Evolutionary conservation across 2,797 vertebrate species (phyloP), one percentile per base, ranked within the genome.

Genomic region (Molossus molossus): DNA sequence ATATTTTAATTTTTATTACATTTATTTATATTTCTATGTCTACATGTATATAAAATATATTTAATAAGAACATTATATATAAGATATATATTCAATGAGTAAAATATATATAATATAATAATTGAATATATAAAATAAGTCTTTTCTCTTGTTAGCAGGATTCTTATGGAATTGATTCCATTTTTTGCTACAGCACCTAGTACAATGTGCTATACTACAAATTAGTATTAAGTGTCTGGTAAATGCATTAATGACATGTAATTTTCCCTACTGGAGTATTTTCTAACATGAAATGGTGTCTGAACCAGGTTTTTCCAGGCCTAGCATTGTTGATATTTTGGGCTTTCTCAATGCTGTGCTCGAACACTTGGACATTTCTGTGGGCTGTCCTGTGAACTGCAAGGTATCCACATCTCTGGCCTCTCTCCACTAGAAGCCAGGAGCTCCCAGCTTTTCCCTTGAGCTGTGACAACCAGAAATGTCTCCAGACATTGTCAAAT

Each of bases 101-200:
- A 80, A 80, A 80, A 80, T 80, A 60, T 62, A 40, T 21, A 79
- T 79, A 79, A 14, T 17, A 48, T 72, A 45, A 81, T 62, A 27
- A 3, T 27, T 10, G 62, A 20, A 48, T 64, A 18, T 62, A 64
- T 45, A 76, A 29, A 76, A 50, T 29, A 37, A 25, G 8, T 90
- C 3, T 58, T 11, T 53, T 86, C 55, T 55, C 21, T 62, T 79
- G 15, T 27, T 89, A 77, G 3, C 14, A 57, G 17, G 33, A 87
- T 70, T 75, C 45, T 77, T 57, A 62, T 23, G 76, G 17, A 94
- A 91, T 37, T n/a, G 13, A 70, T 69, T 81, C 33, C 67, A 86
- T 92, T 48, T 33, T 87, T 84, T 12, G 50, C 25, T 45, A 27
- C 0, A 86, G 17, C 45, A 94, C 33, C 17, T 69, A 64, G 20